phyloP scores from a whole-genome alignment of 1,140 invertebrate genomes.

The Drosophila insularis region DNA sequence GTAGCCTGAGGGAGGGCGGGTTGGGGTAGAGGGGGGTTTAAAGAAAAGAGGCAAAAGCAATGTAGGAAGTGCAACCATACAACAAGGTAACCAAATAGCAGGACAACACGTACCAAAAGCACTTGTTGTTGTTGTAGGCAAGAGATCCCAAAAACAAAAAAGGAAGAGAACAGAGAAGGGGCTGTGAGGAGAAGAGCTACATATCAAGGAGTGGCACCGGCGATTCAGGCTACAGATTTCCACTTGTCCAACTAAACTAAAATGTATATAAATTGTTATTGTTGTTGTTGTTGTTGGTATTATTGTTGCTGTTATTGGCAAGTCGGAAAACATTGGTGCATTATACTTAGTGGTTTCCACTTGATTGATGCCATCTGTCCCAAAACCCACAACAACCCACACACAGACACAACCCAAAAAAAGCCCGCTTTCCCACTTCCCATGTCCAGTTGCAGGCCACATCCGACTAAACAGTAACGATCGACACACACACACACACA shows the following conservation, averaged over 20 bases:
- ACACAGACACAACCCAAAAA: background rate
- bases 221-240: slow-evolving; percentile 52
- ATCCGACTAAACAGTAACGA: slow-evolving; percentile 26
- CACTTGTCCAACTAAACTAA: slow-evolving; percentile 41
- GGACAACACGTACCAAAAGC: slow-evolving; percentile 76
- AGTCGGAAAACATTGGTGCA: slow-evolving; percentile 54
- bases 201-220: background rate
- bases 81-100: slow-evolving; percentile 80
- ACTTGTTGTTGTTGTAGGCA: slow-evolving; percentile 48
- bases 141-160: background rate
- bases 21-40: slow-evolving; percentile 11
- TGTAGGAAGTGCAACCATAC: slow-evolving; percentile 77
- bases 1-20: background rate
- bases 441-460: background rate
- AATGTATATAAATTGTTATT: slow-evolving; percentile 11
- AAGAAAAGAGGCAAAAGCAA: slow-evolving; percentile 23
- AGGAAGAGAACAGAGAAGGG: background rate
- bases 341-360: slow-evolving; percentile 76
- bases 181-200: background rate
- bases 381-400: slow-evolving; percentile 17
- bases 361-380: slow-evolving; percentile 78
- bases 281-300: too few relatives aligned
- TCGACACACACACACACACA: slow-evolving; percentile 24
- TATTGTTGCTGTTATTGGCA: background rate
- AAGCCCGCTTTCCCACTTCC: slow-evolving; percentile 13